Base-by-base conservation (phyloP, 2,888 invertebrate species). In the Drosophila mimica region DNA sequence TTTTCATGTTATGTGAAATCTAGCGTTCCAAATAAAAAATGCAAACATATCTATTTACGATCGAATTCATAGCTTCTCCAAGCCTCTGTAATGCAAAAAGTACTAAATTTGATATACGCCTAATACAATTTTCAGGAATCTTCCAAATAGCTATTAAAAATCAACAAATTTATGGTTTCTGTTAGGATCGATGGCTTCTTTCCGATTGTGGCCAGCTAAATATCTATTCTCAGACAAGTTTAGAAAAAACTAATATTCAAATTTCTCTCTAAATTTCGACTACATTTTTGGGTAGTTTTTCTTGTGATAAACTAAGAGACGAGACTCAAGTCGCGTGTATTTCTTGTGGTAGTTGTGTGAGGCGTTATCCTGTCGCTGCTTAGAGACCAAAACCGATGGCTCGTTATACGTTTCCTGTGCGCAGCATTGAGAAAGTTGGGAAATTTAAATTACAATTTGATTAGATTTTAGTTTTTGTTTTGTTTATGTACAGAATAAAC, bases 351-450 rank as follows among this genome's bases (percentile, higher is more conserved):
- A 59, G 64, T 54, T 51, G 53, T 61, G 53, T 58, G 54, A n/a
- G 61, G 48, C 51, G 53, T 28, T 34, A 17, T 60, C 58, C 53
- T 28, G 43, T 28, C 48, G 62, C 60, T 70, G 72, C 51, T 90
- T 90, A 88, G 65, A 87, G 85, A 64, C 84, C 86, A 81, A 83
- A 76, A 63, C 88, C 90, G 61, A 85, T 82, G 83, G 79, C 92
- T 83, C 91, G 92, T 92, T 92, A 92, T 91, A 92, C 85, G 71
- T 92, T 92, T 75, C 92, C 92, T 92, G 83, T 46, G 76, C 8
- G 69, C 46, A 48, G 75, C 58, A 67, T 28, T 28, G 30, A 11
- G 49, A 61, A 17, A 52, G 17, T 74, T 63, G 3, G 9, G 34
- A 25, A 25, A 71, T 73, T 48, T 54, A 68, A 75, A 70, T 54